A percentile compares a stretch with the other conserved stretches of the same genome.
Evolutionary conservation across 2,113 vertebrate genomes (phyloP).

Genomic region (Podarcis muralis): DNA sequence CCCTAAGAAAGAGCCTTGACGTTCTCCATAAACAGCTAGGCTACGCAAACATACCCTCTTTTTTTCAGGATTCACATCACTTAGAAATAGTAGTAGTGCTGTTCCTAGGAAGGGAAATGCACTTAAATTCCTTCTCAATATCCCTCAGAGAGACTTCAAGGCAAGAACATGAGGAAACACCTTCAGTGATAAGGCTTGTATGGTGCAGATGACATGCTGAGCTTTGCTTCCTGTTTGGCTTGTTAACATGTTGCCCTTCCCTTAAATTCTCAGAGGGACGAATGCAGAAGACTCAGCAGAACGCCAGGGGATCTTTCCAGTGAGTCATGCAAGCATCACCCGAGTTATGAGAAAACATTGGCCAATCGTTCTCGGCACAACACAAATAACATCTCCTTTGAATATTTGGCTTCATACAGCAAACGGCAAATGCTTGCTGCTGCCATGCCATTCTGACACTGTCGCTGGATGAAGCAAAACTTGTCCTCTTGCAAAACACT

Average conservation of each 20-base stretch:
- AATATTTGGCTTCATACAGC: not conserved
- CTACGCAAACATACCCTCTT: too few species aligned
- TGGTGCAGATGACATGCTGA: constrained; percentile 13
- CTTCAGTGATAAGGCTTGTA: constrained; percentile 12
- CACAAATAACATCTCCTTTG: not conserved
- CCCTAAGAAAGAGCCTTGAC: too few species aligned
- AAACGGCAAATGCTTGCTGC: not conserved
- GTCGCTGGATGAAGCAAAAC: constrained; percentile 9
- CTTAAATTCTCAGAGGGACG: constrained; percentile 6
- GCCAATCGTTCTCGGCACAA: not conserved
- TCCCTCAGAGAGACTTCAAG: constrained; percentile 3
- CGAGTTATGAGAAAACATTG: not conserved
- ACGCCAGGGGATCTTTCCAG: not conserved
- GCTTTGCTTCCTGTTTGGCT: constrained; percentile 44
- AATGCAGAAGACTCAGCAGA: constrained; percentile 36
- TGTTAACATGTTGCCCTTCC: constrained; percentile 35
- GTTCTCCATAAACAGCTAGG: too few species aligned
- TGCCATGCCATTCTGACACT: not conserved
- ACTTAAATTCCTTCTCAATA: not conserved
- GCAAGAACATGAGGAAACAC: constrained; percentile 30
- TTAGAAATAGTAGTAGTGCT: not conserved
- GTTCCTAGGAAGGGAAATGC: not conserved
- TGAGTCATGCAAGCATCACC: not conserved
- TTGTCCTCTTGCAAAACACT: not conserved
- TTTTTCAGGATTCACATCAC: not conserved